phyloP scores from a whole-genome alignment of 2,888 invertebrate genomes.

The Lottia scabra region DNA sequence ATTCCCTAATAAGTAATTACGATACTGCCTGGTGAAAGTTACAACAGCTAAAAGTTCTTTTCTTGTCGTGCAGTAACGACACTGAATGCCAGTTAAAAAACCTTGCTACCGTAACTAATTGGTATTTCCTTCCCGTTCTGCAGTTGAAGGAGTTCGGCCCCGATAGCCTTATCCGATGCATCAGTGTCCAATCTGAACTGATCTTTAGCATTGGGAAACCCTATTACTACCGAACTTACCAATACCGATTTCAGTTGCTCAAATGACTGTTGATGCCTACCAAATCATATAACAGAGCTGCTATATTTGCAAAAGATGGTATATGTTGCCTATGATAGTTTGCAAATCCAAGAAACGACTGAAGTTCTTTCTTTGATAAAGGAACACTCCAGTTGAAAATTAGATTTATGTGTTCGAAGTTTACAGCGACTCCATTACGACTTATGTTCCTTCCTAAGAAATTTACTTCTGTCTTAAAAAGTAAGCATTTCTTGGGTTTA shows the following conservation, averaged over 20 bases:
- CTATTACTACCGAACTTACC: constrained; percentile 22
- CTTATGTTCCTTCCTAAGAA: constrained; percentile 26
- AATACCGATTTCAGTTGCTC: constrained; percentile 12
- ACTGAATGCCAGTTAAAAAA: constrained; percentile 29
- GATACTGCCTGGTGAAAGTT: constrained; percentile 28
- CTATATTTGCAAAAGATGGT: constrained; percentile 21
- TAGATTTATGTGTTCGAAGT: background rate
- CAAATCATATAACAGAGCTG: constrained; percentile 26
- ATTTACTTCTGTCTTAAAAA: constrained; percentile 22
- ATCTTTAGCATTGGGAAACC: constrained; percentile 25
- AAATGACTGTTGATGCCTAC: constrained; percentile 15
- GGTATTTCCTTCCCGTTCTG: constrained; percentile 32
- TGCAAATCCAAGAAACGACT: constrained; percentile 30
- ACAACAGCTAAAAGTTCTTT: constrained; percentile 29
- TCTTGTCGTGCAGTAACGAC: constrained; percentile 26
- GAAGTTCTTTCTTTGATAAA: background rate
- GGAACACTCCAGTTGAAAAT: constrained; percentile 29
- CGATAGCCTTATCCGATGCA: constrained; percentile 34
- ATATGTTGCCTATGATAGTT: constrained; percentile 34
- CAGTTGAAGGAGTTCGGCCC: constrained; percentile 32
- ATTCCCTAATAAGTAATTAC: constrained; percentile 30
- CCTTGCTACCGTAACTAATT: constrained; percentile 30
- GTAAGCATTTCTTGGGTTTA: constrained; percentile 32
- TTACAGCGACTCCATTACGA: constrained; percentile 16
- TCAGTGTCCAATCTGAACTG: constrained; percentile 35